Base-by-base conservation (phyloP, 2,113 vertebrate species). In the Apodemus sylvaticus region DNA sequence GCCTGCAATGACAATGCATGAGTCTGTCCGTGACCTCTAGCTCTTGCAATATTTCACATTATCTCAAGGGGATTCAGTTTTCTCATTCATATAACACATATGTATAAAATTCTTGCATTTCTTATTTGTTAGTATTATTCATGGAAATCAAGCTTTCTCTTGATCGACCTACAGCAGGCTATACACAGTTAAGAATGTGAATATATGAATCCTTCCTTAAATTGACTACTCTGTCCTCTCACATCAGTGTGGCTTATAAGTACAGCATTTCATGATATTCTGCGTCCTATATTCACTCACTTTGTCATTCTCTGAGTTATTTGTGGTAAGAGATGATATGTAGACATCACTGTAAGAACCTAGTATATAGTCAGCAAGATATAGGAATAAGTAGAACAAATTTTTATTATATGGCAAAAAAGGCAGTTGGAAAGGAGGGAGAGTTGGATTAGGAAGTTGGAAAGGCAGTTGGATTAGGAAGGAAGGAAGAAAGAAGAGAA, bases 401-500 rank as follows among this genome's bases (percentile, higher is more conserved):
- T 20, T 62, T 64, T 87, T 36, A 4, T 53, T 66, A 64, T 1
- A 3, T 71, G 13, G 83, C 86, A 87, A 17, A 73, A 85, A 26
- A 7, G 60, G 6, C 17, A 16, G 12, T 53, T 53, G 12, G 45
- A n/a, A 26, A 4, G 22, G 5, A 73, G 6, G 6, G 17, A 74
- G 12, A n/a, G n/a, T n/a, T n/a, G n/a, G n/a, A n/a, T n/a, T n/a
- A n/a, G n/a, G n/a, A n/a, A n/a, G n/a, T n/a, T n/a, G n/a, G n/a
- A n/a, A n/a, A n/a, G n/a, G n/a, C n/a, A 19, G 5, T 45, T 8
- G 14, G 4, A 29, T 34, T 68, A 11, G 31, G 17, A 29, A 26
- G 22, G 13, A 53, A 12, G 34, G 24, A 9, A 7, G 10, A n/a
- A 29, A 8, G 1, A 16, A 71, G 10, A 1, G 16, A 3, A 17